Evolutionary conservation across 2,113 vertebrate species (phyloP).

Genomic region (Haemorhous mexicanus): DNA sequence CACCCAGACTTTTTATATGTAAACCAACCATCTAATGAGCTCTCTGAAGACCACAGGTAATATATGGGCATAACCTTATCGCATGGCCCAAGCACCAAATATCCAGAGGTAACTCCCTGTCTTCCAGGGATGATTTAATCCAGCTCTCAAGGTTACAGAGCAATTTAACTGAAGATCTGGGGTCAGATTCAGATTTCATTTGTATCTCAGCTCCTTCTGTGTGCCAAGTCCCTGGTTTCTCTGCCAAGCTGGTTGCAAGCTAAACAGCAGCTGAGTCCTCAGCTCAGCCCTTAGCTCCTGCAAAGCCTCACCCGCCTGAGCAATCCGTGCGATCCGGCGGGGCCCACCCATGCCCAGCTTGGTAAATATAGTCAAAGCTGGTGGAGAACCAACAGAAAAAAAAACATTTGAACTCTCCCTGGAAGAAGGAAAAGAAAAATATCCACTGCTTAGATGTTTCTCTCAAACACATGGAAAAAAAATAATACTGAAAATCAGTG

Average conservation of each 20-base stretch:
- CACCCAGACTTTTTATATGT: not conserved
- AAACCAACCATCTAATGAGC: conserved; percentile 42
- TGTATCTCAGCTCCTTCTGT: not conserved
- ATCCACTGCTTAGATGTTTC: not conserved
- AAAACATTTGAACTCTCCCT: not conserved
- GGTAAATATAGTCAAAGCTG: conserved; percentile 19
- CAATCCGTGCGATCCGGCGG: not conserved
- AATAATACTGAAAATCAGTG: not conserved
- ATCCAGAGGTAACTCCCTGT: not conserved
- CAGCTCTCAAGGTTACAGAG: not conserved
- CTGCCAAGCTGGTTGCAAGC: not conserved
- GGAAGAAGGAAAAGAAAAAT: not conserved
- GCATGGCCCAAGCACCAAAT: not conserved
- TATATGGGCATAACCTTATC: not conserved
- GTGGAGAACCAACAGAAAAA: not conserved
- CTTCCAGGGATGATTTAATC: conserved; percentile 8
- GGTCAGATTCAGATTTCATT: conserved; percentile 5
- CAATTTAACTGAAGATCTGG: not conserved
- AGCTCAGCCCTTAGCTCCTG: not conserved
- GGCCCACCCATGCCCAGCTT: conserved; percentile 3
- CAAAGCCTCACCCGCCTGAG: conserved; percentile 7
- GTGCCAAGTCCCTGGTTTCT: not conserved
- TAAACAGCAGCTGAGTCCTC: not conserved
- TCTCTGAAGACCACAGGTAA: conserved; percentile 46
- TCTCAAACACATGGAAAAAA: not conserved